Conservation (phyloP, 1,140 invertebrate species). For the Drosophila santomea region DNA sequence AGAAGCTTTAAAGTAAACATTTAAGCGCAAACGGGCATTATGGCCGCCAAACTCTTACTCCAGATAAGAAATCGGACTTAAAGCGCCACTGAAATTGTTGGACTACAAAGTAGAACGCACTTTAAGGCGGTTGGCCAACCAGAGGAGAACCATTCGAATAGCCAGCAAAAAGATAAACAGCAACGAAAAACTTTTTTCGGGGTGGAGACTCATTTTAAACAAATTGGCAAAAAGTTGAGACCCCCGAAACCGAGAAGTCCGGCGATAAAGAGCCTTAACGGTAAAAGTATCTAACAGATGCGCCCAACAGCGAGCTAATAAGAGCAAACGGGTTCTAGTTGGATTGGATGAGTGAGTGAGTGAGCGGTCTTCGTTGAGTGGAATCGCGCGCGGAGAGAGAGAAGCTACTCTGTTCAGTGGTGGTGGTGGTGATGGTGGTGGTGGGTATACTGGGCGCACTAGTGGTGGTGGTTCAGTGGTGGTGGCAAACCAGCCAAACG, state of each 20-base stretch:
- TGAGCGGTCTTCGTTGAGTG: conserved; percentile 11
- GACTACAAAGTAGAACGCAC: conserved; percentile 47
- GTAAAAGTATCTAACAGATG: conserved; percentile 72
- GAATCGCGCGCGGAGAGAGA: conserved; percentile 14
- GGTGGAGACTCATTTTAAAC: conserved; percentile 72
- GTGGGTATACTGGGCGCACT: background rate
- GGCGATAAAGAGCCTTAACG: conserved; percentile 66
- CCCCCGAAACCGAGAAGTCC: background rate
- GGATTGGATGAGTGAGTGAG: conserved; percentile 21
- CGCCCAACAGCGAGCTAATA: conserved; percentile 62
- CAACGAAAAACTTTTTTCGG: conserved; percentile 14
- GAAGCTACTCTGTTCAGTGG: conserved; percentile 1
- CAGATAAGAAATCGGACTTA: conserved; percentile 39
- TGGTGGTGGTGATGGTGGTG: conserved; percentile 14
- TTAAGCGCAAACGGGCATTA: conserved; percentile 39
- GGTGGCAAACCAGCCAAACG: conserved; percentile 81
- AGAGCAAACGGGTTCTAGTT: conserved; percentile 68
- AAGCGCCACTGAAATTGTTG: conserved; percentile 18
- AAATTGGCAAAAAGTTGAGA: conserved; percentile 19
- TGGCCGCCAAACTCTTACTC: conserved; percentile 14
- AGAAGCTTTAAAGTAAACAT: conserved; percentile 40
- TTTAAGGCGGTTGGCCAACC: conserved; percentile 70
- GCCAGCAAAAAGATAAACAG: conserved; percentile 17
- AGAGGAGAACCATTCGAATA: conserved; percentile 24
- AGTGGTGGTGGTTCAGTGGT: conserved; percentile 23